Evolutionary conservation across 2,797 vertebrate species (phyloP), one percentile per base, ranked within the genome.

Genomic region (Nannoperca obscura): DNA sequence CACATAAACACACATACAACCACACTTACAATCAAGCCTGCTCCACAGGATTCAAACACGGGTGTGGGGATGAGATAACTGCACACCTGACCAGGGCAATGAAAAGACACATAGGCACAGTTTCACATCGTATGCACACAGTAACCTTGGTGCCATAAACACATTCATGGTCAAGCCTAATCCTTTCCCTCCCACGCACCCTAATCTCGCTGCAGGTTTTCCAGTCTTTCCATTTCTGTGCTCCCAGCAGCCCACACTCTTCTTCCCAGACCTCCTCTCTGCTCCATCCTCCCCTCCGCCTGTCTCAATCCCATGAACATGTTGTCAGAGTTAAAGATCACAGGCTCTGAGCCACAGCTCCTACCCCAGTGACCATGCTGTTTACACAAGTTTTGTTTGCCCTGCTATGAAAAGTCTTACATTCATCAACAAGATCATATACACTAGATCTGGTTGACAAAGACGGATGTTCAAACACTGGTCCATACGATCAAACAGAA

Each of bases 151-250:
- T 76, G 89, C 81, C 83, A 67, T 71, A 84, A 89, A 88, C 73
- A 75, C 58, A 71, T 79, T 89, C 19, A 75, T 10, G 58, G 72
- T 69, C 66, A 69, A 61, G 78, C 84, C 81, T 84, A 83, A 60
- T 88, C 91, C 80, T 53, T 50, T 63, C 46, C 81, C 89, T 89
- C 92, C 90, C 91, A 92, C 86, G 65, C 91, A 86, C 67, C 73
- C 84, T 79, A 86, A 89, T 82, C 82, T 85, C 34, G 4, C 86
- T 69, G 65, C 86, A 86, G 88, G 81, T 87, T 86, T 87, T 87
- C 76, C 89, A 89, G 34, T 88, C 83, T 93, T 93, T 92, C 93
- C 92, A 82, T 88, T 66, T 85, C 81, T 73, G 69, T 68, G 53
- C 81, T 88, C 83, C 88, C 78, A 76, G 65, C 76, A 88, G 71